Conservation (phyloP, 2,113 vertebrate genomes). For the Sardina pilchardus region DNA sequence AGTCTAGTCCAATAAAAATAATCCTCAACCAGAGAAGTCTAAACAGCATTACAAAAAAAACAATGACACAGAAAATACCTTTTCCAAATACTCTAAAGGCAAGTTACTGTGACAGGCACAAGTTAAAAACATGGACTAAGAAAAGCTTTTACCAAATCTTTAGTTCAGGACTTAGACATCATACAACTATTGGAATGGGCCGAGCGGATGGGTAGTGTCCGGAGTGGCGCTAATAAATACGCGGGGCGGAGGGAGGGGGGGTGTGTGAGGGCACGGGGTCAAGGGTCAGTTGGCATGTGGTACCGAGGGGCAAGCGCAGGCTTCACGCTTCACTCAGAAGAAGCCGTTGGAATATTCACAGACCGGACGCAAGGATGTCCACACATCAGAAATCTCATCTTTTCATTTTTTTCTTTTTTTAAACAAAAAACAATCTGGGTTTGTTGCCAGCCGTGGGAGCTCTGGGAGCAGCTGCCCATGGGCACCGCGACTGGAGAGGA, state of each 20-base stretch:
- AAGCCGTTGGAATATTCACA: neutral
- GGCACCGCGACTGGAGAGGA: neutral
- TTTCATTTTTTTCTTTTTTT: neutral
- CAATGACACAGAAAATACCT: constrained; percentile 68
- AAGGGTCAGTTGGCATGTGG: neutral
- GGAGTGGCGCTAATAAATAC: constrained; percentile 2
- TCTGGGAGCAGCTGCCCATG: neutral
- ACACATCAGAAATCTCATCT: neutral
- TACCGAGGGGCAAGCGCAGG: neutral
- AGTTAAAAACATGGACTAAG: constrained; percentile 30
- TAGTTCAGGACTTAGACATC: constrained; percentile 1
- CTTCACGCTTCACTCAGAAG: neutral
- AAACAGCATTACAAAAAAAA: constrained; percentile 73
- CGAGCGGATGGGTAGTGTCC: neutral
- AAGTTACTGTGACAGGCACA: constrained; percentile 70
- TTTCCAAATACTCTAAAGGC: constrained; percentile 68
- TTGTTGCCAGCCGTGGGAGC: neutral
- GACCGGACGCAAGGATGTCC: neutral
- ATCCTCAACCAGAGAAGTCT: constrained; percentile 69
- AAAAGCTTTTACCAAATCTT: constrained; percentile 58
- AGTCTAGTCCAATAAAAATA: constrained; percentile 74
- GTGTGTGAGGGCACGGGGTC: neutral
- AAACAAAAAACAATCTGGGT: neutral
- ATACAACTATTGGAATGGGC: neutral
- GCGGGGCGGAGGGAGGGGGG: neutral